Conservation (phyloP, 2,113 vertebrate genomes). For the Gasterosteus aculeatus region DNA sequence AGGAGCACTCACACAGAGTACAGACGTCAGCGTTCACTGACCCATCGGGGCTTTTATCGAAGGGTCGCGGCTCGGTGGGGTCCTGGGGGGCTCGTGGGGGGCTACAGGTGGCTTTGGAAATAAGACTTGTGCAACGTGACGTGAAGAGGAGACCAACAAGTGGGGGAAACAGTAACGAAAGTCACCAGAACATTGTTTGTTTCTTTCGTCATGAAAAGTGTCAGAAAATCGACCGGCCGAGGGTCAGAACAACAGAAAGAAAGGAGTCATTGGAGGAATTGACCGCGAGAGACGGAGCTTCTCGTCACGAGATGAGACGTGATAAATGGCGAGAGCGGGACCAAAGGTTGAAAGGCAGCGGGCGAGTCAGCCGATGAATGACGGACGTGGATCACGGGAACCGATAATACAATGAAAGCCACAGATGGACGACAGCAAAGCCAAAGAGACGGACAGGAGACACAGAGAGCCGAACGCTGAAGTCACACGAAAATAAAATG, state of each 20-base stretch:
- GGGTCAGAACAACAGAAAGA: background rate
- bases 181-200: fast-evolving
- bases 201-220: background rate
- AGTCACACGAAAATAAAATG: background rate
- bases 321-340: slow-evolving; percentile 16
- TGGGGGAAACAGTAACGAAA: background rate
- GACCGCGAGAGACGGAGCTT: background rate
- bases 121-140: background rate
- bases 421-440: slow-evolving; percentile 12
- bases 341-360: slow-evolving; percentile 15
- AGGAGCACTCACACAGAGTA: too few species aligned
- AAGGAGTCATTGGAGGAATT: background rate
- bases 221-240: background rate
- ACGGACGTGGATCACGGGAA: slow-evolving; percentile 4
- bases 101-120: background rate
- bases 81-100: background rate
- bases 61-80: background rate
- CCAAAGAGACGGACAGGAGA: slow-evolving; percentile 25
- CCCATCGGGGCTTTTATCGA: too few species aligned
- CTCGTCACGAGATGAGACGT: slow-evolving; percentile 17
- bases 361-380: slow-evolving; percentile 21
- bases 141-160: background rate
- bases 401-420: slow-evolving; percentile 28
- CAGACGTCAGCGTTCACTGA: too few species aligned
- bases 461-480: background rate